These are phyloP conservation scores for Cryptocephalus moraei DNA, from an alignment of 2,888 invertebrate genomes.

Conservation along the genomic window DNA sequence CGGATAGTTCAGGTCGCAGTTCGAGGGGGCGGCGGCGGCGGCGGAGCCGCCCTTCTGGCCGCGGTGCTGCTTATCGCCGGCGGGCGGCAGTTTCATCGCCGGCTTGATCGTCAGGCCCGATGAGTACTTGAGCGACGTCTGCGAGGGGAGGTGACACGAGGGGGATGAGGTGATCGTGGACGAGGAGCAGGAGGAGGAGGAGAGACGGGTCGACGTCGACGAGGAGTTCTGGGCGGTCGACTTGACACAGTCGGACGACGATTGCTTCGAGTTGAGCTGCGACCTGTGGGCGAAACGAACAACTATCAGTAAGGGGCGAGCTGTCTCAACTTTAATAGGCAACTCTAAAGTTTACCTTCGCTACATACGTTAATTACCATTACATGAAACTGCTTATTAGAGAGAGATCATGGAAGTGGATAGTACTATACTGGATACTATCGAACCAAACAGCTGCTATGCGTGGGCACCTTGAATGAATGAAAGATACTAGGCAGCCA, in stretches of 20 bases:
- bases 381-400: too few species aligned
- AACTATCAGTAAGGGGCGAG: too few species aligned
- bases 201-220: neutral
- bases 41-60: slow-evolving; percentile 3
- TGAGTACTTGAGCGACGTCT: slow-evolving; percentile 17
- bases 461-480: too few species aligned
- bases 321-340: too few species aligned
- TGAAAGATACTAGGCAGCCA: too few species aligned
- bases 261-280: slow-evolving; percentile 13
- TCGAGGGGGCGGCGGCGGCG: slow-evolving; percentile 5
- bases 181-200: neutral
- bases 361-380: too few species aligned
- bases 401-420: too few species aligned
- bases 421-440: too few species aligned
- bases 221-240: too few species aligned
- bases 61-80: slow-evolving; percentile 3
- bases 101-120: slow-evolving; percentile 31
- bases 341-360: too few species aligned
- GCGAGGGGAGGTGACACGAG: slow-evolving; percentile 10
- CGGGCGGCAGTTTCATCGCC: slow-evolving; percentile 22
- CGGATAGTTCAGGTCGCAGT: slow-evolving; percentile 12
- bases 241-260: neutral
- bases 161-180: slow-evolving; percentile 2
- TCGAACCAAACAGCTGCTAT: too few species aligned
- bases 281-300: slow-evolving; percentile 5